Conservation (phyloP, 2,113 vertebrate species). For the Sakesphorus luctuosus region DNA sequence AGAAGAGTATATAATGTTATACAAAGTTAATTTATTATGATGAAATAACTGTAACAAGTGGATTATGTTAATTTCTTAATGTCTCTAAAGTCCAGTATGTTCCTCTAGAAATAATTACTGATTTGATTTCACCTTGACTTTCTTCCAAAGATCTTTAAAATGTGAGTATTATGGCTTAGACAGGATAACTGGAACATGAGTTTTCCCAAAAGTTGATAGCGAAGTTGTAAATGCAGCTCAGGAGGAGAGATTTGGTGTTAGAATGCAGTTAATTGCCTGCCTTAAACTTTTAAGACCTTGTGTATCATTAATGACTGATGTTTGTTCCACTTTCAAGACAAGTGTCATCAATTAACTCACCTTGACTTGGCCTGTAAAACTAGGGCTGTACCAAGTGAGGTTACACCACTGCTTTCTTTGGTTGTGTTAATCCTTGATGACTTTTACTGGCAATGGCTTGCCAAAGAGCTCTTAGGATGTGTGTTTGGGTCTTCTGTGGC, state of each 20-base stretch:
- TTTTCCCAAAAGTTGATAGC: neutral
- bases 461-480: neutral
- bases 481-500: neutral
- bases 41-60: neutral
- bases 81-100: neutral
- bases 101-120: neutral
- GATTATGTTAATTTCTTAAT: neutral
- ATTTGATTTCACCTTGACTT: neutral
- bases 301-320: neutral
- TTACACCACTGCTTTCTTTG: neutral
- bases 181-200: neutral
- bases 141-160: neutral
- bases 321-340: neutral
- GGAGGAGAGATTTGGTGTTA: neutral
- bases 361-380: neutral
- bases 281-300: neutral
- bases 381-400: fast-evolving
- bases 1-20: neutral
- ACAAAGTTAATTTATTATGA: neutral
- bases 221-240: neutral
- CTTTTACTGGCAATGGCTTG: neutral
- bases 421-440: fast-evolving
- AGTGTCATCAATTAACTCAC: neutral
- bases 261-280: neutral
- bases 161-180: neutral